phyloP scores from a whole-genome alignment of 2,797 vertebrate species.

The Tragelaphus eurycerus region DNA sequence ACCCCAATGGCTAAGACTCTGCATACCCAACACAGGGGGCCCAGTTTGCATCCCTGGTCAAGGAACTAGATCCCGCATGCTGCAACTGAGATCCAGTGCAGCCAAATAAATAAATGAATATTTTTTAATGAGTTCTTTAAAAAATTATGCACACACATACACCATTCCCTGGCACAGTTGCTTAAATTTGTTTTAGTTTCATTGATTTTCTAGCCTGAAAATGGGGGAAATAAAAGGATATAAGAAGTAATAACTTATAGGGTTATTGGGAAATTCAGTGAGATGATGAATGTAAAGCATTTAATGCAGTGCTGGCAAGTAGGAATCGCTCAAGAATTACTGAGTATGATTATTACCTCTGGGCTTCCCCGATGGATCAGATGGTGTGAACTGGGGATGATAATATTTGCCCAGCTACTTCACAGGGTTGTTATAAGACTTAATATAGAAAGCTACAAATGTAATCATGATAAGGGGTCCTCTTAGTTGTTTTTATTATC shows the following conservation, averaged over 20 bases:
- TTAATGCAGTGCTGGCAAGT: background rate
- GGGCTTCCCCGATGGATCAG: background rate
- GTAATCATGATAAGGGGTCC: background rate
- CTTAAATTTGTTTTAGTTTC: background rate
- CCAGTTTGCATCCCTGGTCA: background rate
- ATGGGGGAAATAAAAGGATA: background rate
- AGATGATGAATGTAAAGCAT: background rate
- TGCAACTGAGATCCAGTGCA: background rate
- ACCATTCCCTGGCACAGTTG: background rate
- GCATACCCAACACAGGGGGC: background rate
- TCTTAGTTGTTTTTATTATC: background rate
- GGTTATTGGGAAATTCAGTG: background rate
- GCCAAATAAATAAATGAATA: background rate
- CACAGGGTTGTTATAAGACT: background rate
- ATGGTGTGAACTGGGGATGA: background rate
- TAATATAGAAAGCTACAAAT: background rate
- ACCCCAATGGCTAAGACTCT: background rate
- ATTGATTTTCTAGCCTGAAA: background rate
- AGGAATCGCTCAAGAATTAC: background rate
- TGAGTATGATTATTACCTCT: background rate
- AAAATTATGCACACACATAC: background rate
- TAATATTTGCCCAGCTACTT: background rate
- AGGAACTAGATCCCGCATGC: background rate
- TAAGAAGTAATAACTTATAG: background rate
- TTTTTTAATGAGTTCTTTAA: background rate